phyloP scores from a whole-genome alignment of 2,888 invertebrate species.

The Rhamnusium bicolor region DNA sequence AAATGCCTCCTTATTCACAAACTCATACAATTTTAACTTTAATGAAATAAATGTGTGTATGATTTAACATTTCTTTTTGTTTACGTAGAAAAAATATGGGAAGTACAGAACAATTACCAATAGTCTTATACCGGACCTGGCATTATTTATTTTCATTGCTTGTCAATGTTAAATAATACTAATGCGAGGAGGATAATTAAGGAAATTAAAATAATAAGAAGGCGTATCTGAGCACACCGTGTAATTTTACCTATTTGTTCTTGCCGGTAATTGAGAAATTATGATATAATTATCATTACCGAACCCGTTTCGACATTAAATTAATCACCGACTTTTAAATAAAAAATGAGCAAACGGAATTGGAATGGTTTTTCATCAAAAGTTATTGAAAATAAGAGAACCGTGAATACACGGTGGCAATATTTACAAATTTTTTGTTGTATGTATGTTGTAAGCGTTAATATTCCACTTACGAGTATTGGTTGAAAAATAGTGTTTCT shows the following conservation, averaged over 20 bases:
- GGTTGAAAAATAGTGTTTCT: neutral
- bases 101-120: no score
- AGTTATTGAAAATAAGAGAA: neutral
- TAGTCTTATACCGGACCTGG: neutral
- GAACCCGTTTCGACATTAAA: slow-evolving; percentile 3
- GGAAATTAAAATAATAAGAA: slow-evolving; percentile 60
- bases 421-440: neutral
- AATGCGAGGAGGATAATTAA: slow-evolving; percentile 45
- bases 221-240: slow-evolving; percentile 48
- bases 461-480: neutral
- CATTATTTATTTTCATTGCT: slow-evolving; percentile 19
- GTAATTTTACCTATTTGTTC: slow-evolving; percentile 27
- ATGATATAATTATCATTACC: slow-evolving; percentile 37
- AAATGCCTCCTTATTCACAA: no score
- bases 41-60: no score
- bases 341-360: slow-evolving; percentile 14
- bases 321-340: slow-evolving; percentile 4
- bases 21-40: no score
- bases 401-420: neutral
- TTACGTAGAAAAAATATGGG: no score
- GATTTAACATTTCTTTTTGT: no score
- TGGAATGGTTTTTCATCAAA: neutral
- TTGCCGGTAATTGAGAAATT: slow-evolving; percentile 55
- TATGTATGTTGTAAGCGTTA: neutral
- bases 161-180: slow-evolving; percentile 26